Evolutionary conservation across 1,140 invertebrate species (phyloP).

Genomic region (Pseudomyrmex concolor): DNA sequence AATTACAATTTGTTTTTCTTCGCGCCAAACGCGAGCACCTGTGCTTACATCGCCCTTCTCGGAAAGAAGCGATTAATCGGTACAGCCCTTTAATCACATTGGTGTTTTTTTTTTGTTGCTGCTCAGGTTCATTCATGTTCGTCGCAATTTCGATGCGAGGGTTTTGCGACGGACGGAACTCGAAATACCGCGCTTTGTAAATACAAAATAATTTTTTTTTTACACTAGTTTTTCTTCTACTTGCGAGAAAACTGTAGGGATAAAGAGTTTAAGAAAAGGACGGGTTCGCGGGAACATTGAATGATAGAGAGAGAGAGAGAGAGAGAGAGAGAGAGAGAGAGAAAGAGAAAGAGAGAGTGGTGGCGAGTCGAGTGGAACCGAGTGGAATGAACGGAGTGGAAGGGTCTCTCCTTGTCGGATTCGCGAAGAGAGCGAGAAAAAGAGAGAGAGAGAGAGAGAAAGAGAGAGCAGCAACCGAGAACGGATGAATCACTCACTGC

Average conservation of each 20-base stretch:
- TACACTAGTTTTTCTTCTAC: neutral
- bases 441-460: conserved; percentile 46
- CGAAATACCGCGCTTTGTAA: neutral
- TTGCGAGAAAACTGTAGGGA: conserved; percentile 9
- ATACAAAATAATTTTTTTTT: too few relatives aligned
- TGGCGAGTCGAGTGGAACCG: conserved; percentile 65
- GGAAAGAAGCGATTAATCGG: conserved; percentile 32
- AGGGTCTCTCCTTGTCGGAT: conserved; percentile 20
- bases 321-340: conserved; percentile 42
- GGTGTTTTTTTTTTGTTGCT: conserved; percentile 25
- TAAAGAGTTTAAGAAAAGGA: conserved; percentile 39
- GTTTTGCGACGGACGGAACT: conserved; percentile 2
- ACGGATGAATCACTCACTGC: conserved; percentile 68
- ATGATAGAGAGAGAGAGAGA: conserved; percentile 44
- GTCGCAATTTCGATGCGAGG: conserved; percentile 9
- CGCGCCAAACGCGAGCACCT: conserved; percentile 62
- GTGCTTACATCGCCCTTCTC: conserved; percentile 54
- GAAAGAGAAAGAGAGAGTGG: conserved; percentile 27
- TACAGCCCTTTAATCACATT: conserved; percentile 32
- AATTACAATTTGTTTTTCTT: conserved; percentile 71
- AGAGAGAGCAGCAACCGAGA: conserved; percentile 48
- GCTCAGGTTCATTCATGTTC: neutral
- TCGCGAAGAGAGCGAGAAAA: conserved; percentile 37
- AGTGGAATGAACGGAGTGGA: conserved; percentile 69
- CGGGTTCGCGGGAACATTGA: conserved; percentile 41